A percentile compares a stretch with the other conserved stretches of the same genome.
These are phyloP conservation scores for Colletes collaris DNA, from an alignment of 2,888 invertebrate genomes.

Conservation along the genomic window DNA sequence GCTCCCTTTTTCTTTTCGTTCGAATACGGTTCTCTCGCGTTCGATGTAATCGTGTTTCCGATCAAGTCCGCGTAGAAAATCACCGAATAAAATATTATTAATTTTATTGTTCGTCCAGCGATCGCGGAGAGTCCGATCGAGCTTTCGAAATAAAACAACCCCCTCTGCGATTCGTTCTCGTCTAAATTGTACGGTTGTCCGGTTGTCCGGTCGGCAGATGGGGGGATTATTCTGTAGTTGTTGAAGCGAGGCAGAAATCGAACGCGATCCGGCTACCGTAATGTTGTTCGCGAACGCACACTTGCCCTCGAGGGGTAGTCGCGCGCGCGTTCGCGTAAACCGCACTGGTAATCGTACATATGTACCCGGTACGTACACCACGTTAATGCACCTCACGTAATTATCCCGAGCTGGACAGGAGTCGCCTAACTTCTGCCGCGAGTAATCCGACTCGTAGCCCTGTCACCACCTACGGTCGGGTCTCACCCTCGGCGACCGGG, in stretches of 20 bases:
- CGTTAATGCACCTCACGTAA: conserved; percentile 76
- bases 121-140: too few relatives aligned
- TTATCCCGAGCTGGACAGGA: conserved; percentile 75
- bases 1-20: too few relatives aligned
- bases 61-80: too few relatives aligned
- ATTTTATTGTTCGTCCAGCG: too few relatives aligned
- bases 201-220: not conserved
- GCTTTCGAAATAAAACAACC: not conserved
- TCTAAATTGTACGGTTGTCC: conserved; percentile 19
- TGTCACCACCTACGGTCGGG: conserved; percentile 53
- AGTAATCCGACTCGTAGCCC: conserved; percentile 75
- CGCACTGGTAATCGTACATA: conserved; percentile 56
- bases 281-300: not conserved
- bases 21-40: too few relatives aligned
- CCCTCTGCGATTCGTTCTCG: conserved; percentile 1
- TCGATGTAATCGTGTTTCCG: too few relatives aligned
- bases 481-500: not conserved
- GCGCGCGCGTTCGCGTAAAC: conserved; percentile 22
- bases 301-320: not conserved
- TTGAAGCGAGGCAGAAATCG: conserved; percentile 21
- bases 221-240: conserved; percentile 24
- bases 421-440: conserved; percentile 74
- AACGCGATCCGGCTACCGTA: conserved; percentile 12
- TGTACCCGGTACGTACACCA: conserved; percentile 54
- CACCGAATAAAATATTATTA: too few relatives aligned